A percentile compares a stretch with the other conserved stretches of the same genome.
phyloP scores from a whole-genome alignment of 2,113 vertebrate genomes.

The Ageneiosus marmoratus region DNA sequence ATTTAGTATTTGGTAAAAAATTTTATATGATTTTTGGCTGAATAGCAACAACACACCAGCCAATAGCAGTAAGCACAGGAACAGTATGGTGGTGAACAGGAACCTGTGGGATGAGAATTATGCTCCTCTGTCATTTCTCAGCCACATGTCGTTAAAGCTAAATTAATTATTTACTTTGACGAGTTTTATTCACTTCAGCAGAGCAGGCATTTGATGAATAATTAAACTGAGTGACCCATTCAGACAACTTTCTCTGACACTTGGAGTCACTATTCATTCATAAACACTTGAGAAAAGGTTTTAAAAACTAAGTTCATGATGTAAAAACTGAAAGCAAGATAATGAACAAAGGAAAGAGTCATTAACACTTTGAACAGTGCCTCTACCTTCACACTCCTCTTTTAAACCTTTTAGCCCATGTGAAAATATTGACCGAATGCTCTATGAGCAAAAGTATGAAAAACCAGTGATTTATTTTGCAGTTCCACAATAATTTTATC shows the following conservation, averaged over 20 bases:
- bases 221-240: slow-evolving; percentile 21
- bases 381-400: too few relatives aligned
- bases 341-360: background rate
- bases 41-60: too few relatives aligned
- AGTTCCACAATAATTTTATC: background rate
- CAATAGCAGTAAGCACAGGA: background rate
- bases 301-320: too few relatives aligned
- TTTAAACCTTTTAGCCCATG: too few relatives aligned
- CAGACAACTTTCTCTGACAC: slow-evolving; percentile 2
- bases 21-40: too few relatives aligned
- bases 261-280: slow-evolving; percentile 42
- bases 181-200: slow-evolving; percentile 32
- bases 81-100: background rate
- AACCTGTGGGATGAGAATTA: background rate
- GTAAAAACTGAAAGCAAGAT: background rate
- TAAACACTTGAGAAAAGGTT: background rate
- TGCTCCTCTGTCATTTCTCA: slow-evolving; percentile 5
- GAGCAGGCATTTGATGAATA: slow-evolving; percentile 39
- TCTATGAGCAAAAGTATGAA: too few relatives aligned
- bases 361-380: too few relatives aligned
- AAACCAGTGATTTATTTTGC: too few relatives aligned
- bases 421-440: too few relatives aligned
- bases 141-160: slow-evolving; percentile 1
- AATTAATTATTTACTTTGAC: slow-evolving; percentile 47
- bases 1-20: too few relatives aligned